Base-by-base conservation (phyloP, 2,888 invertebrate genomes). In the Hoplodrina ambigua region DNA sequence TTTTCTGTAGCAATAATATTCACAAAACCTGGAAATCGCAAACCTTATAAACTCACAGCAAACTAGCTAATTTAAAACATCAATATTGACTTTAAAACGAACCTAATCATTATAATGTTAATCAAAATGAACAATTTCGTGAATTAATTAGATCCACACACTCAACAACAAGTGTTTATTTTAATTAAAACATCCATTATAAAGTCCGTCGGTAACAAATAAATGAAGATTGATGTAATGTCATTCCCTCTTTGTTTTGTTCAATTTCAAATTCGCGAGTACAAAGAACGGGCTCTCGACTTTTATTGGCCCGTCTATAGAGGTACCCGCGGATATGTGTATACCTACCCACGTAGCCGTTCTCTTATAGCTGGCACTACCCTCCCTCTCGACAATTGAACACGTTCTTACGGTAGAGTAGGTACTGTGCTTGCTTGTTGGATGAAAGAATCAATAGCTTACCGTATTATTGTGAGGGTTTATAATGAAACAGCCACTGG, bases 141-240 rank as follows among this genome's bases (percentile, higher is more conserved):
- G 54, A 20, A 80, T 61, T 59, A 69, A 81, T 65, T 44, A 58
- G 25, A 69, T 61, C 19, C 46, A 55, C 63, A 59, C 54, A 62
- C 33, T 76, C 56, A 44, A 61, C 56, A 56, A 59, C 30, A 68
- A 53, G 52, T 67, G 72, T 77, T 67, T 69, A 67, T 67, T 82
- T 78, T 64, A 74, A 78, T 74, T 78, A 70, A 72, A 66, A 61
- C 64, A 62, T 64, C 74, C 58, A 83, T 79, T 77, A 78, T 78
- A 70, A 79, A 84, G 83, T 84, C 82, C 83, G 83, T 85, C 82
- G 78, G 83, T 81, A 79, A 73, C 84, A 80, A 84, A 80, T 84
- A 87, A 90, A 90, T 88, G 89, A 90, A 89, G 89, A 90, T 89
- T 88, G 89, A 90, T 90, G 81, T 86, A 81, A 63, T 67, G 65